phyloP scores from a whole-genome alignment of 1,140 invertebrate genomes.

The Temnothorax curvispinosus region DNA sequence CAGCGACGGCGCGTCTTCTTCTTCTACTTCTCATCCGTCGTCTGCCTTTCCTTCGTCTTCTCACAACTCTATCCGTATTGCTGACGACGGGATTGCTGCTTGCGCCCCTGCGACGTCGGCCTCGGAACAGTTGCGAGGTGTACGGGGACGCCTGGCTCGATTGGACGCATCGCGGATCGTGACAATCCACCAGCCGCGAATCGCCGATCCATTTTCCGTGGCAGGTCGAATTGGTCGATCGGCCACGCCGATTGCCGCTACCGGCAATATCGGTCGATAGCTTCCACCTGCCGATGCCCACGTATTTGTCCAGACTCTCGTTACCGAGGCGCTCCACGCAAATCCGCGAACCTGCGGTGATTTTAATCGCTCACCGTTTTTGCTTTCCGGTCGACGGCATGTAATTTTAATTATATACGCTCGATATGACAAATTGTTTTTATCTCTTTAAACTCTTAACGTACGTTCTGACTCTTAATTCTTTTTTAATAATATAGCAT shows the following conservation, averaged over 20 bases:
- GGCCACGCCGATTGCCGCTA: background rate
- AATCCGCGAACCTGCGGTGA: slow-evolving; percentile 71
- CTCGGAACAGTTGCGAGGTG: background rate
- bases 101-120: background rate
- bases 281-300: slow-evolving; percentile 76
- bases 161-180: slow-evolving; percentile 40
- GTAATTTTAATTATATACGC: slow-evolving; percentile 1
- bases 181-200: slow-evolving; percentile 56
- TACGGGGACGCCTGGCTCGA: background rate
- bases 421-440: background rate
- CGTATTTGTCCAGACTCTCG: slow-evolving; percentile 50
- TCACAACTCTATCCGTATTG: slow-evolving; percentile 1
- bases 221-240: slow-evolving; percentile 57
- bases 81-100: background rate
- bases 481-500: background rate
- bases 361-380: slow-evolving; percentile 22
- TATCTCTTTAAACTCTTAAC: background rate
- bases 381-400: background rate
- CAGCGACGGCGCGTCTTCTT: slow-evolving; percentile 11
- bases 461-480: background rate
- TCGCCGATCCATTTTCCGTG: slow-evolving; percentile 78
- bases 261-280: slow-evolving; percentile 67
- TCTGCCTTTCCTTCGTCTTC: slow-evolving; percentile 36
- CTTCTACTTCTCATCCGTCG: slow-evolving; percentile 33
- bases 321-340: slow-evolving; percentile 71